Conservation (phyloP, 2,888 invertebrate genomes). For the Barypeithes pellucidus region DNA sequence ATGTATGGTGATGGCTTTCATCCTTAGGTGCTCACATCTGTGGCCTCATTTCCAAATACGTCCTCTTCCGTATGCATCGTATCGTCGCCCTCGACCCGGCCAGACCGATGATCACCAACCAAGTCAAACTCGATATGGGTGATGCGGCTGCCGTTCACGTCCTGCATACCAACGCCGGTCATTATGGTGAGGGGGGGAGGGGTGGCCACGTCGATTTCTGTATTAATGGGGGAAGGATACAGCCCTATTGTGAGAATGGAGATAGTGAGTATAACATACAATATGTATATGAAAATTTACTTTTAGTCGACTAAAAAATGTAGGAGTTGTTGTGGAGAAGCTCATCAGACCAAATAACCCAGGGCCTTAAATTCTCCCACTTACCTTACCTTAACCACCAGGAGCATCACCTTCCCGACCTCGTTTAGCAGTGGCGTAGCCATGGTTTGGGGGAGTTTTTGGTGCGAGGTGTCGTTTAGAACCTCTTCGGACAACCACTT, state of each 20-base stretch:
- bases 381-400: too few species aligned
- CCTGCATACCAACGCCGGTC: constrained; percentile 86
- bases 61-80: constrained; percentile 81
- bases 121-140: constrained; percentile 75
- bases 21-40: constrained; percentile 81
- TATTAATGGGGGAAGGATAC: constrained; percentile 83
- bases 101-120: constrained; percentile 79
- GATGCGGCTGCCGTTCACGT: constrained; percentile 86
- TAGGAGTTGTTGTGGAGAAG: too few species aligned
- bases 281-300: too few species aligned
- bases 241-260: constrained; percentile 83
- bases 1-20: background rate
- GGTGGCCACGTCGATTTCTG: constrained; percentile 87
- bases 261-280: constrained; percentile 76
- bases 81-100: constrained; percentile 86
- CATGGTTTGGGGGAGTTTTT: too few species aligned
- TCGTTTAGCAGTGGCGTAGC: too few species aligned
- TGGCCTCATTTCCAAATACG: constrained; percentile 82
- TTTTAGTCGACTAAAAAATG: too few species aligned
- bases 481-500: too few species aligned
- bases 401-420: too few species aligned
- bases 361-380: too few species aligned
- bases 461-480: too few species aligned
- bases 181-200: constrained; percentile 83
- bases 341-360: too few species aligned